phyloP scores from a whole-genome alignment of 23 tunicate species.

The Ascidia mentula region DNA sequence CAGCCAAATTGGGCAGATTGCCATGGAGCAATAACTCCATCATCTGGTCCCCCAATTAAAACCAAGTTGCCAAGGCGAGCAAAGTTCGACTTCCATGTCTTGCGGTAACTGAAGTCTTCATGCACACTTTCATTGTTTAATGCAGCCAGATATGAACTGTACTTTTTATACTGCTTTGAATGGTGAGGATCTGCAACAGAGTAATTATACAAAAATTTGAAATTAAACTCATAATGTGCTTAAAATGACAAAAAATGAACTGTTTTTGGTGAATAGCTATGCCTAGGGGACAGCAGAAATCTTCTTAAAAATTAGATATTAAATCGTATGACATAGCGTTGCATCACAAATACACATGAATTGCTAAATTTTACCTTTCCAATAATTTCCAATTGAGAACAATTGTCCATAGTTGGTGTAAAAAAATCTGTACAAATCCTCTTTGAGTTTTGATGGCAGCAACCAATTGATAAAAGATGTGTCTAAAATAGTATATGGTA shows the following conservation, averaged over 20 bases:
- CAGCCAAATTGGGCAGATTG: slow-evolving; percentile 79
- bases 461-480: slow-evolving; percentile 60
- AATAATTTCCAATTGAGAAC: slow-evolving; percentile 87
- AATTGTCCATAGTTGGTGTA: slow-evolving; percentile 66
- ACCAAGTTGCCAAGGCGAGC: slow-evolving; percentile 49
- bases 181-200: slow-evolving; percentile 73
- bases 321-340: no score
- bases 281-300: no score
- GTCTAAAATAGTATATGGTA: slow-evolving; percentile 38
- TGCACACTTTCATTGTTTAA: slow-evolving; percentile 70
- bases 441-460: slow-evolving; percentile 52
- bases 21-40: slow-evolving; percentile 97
- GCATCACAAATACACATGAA: no score
- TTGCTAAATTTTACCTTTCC: no score
- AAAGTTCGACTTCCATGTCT: slow-evolving; percentile 68
- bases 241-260: no score
- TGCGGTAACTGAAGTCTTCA: slow-evolving; percentile 2
- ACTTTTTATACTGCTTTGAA: slow-evolving; percentile 27
- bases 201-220: not conserved
- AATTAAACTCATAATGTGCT: no score
- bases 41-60: slow-evolving; percentile 92
- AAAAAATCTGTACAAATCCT: slow-evolving; percentile 69
- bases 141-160: slow-evolving; percentile 62
- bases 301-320: no score
- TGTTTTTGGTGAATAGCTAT: no score